These are phyloP conservation scores for Micrasema longulum DNA, from an alignment of 1,140 invertebrate species.

Conservation along the genomic window DNA sequence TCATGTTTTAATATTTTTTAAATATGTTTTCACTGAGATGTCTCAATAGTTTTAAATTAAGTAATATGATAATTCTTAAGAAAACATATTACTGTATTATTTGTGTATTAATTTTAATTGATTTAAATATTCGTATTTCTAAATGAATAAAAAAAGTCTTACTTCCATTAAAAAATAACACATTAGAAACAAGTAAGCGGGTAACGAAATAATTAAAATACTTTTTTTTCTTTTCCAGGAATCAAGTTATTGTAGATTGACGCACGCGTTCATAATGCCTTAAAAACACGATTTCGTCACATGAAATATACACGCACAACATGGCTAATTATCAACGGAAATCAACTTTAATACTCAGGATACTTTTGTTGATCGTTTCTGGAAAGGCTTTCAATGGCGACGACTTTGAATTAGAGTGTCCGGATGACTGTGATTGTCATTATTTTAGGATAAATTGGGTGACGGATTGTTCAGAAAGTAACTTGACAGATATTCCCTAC, in stretches of 20 bases:
- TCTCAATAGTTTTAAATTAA: too few species aligned
- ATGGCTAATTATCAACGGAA: constrained; percentile 18
- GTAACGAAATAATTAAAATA: too few species aligned
- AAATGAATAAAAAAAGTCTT: too few species aligned
- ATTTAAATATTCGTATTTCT: too few species aligned
- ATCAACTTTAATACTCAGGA: constrained; percentile 24
- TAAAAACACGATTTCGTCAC: not conserved
- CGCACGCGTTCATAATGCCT: constrained; percentile 2
- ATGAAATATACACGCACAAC: not conserved
- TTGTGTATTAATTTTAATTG: too few species aligned
- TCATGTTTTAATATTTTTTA: too few species aligned
- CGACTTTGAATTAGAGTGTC: constrained; percentile 74
- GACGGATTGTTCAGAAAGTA: constrained; percentile 81
- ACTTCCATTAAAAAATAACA: too few species aligned
- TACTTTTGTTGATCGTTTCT: constrained; percentile 22
- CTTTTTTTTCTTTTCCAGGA: too few species aligned
- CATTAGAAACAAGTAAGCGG: too few species aligned
- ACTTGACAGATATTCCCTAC: constrained; percentile 77
- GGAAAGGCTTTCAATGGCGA: constrained; percentile 69
- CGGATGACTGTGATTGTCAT: constrained; percentile 80
- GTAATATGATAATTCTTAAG: too few species aligned
- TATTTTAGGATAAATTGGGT: constrained; percentile 83
- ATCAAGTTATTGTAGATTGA: not conserved
- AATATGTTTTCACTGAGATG: too few species aligned
- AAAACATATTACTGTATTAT: too few species aligned